Base-by-base conservation (phyloP, 2,113 vertebrate genomes). In the Acanthisitta chloris region DNA sequence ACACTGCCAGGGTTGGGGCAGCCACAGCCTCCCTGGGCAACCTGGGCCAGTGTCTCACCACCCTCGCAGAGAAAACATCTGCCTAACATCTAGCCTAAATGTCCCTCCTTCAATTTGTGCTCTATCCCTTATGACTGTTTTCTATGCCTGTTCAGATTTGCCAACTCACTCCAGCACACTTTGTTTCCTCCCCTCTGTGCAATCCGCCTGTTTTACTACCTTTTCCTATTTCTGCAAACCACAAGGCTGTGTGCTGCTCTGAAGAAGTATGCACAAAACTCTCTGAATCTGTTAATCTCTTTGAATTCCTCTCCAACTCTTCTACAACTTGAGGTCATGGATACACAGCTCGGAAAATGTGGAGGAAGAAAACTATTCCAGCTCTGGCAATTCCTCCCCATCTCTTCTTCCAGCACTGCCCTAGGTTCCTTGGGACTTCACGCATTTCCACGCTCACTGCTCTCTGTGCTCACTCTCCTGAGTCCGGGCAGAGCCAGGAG, bases 321-420 rank as follows among this genome's bases (percentile, higher is more conserved):
- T n/a, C n/a, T n/a, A n/a, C n/a, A n/a, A n/a, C n/a, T 94, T 10
- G 78, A 93, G 90, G 85, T 82, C 94, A 79, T 1, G 54, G 91
- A 10, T 78, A 24, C 5, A 34, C 1, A 82, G 65, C 79, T 88
- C 0, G 15, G 92, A 92, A 93, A 88, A 70, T 20, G 11, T 2
- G 20, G 46, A 79, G 46, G 69, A 48, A 57, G 62, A 67, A 89
- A 89, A 9, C 52, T 1, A 38, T 66, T 93, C 76, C 91, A 74
- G 64, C 46, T 46, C 40, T 83, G 82, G 93, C 79, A 67, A 61
- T 18, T 25, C 64, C 76, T 61, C 48, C 54, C 40, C 3, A 0
- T 34, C 91, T 82, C 74, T 65, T 54, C 81, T 94, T 57, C 87
- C 91, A 72, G 83, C 38, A 0, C 77, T 89, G 81, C 67, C 67